These are phyloP conservation scores for Enteromius thamalakanensis DNA, from an alignment of 2,797 vertebrate genomes.

Conservation along the genomic window DNA sequence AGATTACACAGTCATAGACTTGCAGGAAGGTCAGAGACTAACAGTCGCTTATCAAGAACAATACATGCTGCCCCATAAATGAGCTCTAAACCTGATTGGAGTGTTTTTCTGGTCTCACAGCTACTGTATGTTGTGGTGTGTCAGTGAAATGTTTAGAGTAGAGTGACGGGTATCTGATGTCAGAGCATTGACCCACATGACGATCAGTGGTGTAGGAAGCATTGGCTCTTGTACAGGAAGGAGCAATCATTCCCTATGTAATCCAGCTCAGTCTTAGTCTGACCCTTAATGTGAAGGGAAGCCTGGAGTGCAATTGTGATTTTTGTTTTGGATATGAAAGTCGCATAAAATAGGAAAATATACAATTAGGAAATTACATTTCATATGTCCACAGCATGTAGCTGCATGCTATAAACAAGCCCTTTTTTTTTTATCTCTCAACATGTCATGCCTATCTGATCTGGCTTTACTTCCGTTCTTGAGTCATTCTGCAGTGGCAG, in stretches of 20 bases:
- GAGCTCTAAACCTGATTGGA: not conserved
- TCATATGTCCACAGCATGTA: not conserved
- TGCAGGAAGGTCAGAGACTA: not conserved
- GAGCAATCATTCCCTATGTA: not conserved
- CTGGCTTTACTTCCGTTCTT: not conserved
- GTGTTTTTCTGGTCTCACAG: not conserved
- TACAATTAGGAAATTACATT: not conserved
- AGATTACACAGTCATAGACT: not conserved
- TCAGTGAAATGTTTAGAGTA: not conserved
- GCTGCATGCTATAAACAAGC: not conserved
- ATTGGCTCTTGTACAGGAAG: constrained; percentile 4
- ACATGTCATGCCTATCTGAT: not conserved
- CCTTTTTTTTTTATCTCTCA: not conserved
- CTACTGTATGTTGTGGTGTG: constrained; percentile 9
- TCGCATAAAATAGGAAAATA: not conserved
- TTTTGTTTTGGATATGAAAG: not conserved
- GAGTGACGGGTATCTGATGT: not conserved
- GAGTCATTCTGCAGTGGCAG: constrained; percentile 12
- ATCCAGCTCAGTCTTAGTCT: not conserved
- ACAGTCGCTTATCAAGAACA: not conserved
- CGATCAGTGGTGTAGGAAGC: not conserved
- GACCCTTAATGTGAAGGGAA: not conserved
- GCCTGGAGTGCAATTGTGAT: not conserved
- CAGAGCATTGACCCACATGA: not conserved
- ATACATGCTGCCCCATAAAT: not conserved